phyloP scores from a whole-genome alignment of 2,797 vertebrate species.

The Phoxinus dragarum region DNA sequence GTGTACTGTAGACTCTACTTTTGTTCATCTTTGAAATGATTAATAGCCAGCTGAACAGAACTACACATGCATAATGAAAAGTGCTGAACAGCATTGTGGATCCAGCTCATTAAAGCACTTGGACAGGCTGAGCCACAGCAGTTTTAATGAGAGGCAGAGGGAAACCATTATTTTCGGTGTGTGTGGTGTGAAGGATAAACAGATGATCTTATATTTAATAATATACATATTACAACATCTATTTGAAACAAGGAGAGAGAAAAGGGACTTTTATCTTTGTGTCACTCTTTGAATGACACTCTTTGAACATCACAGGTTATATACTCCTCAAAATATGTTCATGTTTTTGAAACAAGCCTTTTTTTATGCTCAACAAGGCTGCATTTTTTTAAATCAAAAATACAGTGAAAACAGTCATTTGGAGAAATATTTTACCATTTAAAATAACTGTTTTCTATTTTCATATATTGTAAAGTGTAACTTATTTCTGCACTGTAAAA shows the following conservation, averaged over 20 bases:
- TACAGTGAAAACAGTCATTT: not conserved
- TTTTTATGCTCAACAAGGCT: not conserved
- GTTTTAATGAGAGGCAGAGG: constrained; percentile 25
- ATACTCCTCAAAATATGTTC: not conserved
- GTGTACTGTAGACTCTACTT: constrained; percentile 12
- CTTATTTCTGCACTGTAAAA: not conserved
- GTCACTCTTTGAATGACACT: too few relatives aligned
- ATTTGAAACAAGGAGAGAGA: not conserved
- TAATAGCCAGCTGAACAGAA: constrained; percentile 55
- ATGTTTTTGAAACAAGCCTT: not conserved
- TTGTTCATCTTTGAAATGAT: constrained; percentile 43
- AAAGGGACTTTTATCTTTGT: not conserved
- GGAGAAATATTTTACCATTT: not conserved
- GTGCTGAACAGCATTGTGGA: constrained; percentile 39
- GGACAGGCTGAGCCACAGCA: constrained; percentile 40
- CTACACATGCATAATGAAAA: constrained; percentile 58
- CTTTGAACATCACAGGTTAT: too few relatives aligned
- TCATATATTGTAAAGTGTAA: not conserved
- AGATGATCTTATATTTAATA: not conserved
- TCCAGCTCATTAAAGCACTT: constrained; percentile 62
- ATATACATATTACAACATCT: not conserved
- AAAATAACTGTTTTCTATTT: not conserved
- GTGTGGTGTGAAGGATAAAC: not conserved
- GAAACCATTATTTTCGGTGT: not conserved
- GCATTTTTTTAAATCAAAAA: not conserved